Percentiles rank a stretch among this genome's conserved stretches.
Conservation (phyloP, 2,888 invertebrate genomes). For the Spilosoma lubricipeda region DNA sequence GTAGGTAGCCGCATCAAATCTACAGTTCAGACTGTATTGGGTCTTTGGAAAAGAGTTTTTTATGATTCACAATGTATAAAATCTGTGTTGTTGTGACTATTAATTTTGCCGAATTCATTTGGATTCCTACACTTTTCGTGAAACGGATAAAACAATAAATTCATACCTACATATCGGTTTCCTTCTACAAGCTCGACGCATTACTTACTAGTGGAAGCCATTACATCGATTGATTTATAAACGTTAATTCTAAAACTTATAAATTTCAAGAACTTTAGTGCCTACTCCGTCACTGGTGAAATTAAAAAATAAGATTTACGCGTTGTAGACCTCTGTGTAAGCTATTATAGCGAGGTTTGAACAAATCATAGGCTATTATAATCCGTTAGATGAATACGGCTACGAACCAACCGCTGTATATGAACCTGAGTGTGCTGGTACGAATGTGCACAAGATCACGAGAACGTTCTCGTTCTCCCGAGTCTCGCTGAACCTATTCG, state of each 20-base stretch:
- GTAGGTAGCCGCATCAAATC: background rate
- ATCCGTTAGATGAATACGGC: background rate
- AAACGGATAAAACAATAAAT: background rate
- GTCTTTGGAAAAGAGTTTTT: background rate
- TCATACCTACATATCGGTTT: background rate
- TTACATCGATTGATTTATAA: slow-evolving; percentile 5
- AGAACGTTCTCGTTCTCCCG: background rate
- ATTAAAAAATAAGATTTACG: slow-evolving; percentile 3
- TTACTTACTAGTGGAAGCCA: background rate
- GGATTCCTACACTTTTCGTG: background rate
- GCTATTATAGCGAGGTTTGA: background rate
- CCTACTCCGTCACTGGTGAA: background rate
- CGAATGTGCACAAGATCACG: background rate
- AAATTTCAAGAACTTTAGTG: background rate
- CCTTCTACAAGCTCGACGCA: background rate
- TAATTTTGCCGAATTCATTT: background rate
- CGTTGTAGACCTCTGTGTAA: background rate
- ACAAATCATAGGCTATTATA: slow-evolving; percentile 2
- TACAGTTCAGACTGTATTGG: background rate
- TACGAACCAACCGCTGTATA: background rate
- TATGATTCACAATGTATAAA: background rate
- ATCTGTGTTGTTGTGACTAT: background rate
- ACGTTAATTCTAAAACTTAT: background rate
- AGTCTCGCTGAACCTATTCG: background rate
- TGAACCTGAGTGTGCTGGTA: background rate